Conservation (phyloP, 2,113 vertebrate genomes). For the Bufo gargarizans region DNA sequence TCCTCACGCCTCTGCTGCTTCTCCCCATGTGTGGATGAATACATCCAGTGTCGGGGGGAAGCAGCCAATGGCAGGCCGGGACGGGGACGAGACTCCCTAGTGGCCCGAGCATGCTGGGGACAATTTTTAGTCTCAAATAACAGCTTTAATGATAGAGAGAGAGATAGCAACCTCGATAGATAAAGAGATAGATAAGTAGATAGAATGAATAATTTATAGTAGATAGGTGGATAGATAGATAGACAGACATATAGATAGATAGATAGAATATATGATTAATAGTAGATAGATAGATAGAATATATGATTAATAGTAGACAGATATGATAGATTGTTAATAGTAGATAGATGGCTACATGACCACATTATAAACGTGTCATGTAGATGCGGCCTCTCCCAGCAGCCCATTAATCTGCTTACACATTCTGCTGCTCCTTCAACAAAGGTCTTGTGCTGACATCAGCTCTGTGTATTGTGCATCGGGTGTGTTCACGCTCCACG, state of each 20-base stretch:
- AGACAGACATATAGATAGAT: not conserved
- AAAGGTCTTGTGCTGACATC: conserved; percentile 36
- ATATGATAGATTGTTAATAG: not conserved
- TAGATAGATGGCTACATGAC: no score
- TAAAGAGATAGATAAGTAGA: not conserved
- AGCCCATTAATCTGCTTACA: conserved; percentile 28
- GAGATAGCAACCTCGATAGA: not conserved
- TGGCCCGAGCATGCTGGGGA: no score
- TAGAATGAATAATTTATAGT: not conserved
- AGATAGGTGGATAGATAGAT: not conserved
- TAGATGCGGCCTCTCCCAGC: conserved; percentile 18
- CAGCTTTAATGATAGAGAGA: not conserved
- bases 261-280: not conserved
- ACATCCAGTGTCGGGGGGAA: no score
- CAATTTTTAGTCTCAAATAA: no score
- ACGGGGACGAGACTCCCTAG: no score
- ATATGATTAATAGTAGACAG: not conserved
- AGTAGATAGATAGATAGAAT: not conserved
- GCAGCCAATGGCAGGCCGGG: no score
- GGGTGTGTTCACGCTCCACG: conserved; percentile 21
- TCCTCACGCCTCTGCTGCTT: no score
- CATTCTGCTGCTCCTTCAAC: conserved; percentile 30
- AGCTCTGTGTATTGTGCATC: conserved; percentile 4
- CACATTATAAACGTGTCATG: not conserved
- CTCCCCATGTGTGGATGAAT: no score